These are phyloP conservation scores for Platalea minor DNA, from an alignment of 2,797 vertebrate genomes.

Conservation along the genomic window DNA sequence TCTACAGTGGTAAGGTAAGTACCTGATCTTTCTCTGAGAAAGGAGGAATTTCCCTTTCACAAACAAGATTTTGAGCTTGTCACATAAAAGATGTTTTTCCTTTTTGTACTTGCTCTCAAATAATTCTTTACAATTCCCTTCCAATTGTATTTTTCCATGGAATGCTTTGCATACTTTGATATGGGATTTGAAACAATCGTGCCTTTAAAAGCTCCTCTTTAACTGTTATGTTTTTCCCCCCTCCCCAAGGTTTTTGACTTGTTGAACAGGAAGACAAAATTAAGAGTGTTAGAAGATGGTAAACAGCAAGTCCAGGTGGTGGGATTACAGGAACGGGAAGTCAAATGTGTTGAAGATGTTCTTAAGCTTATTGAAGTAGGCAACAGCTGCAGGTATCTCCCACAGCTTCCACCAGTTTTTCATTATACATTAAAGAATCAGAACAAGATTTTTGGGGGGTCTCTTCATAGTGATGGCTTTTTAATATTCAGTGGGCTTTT, in stretches of 20 bases:
- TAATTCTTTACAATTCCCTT: not conserved
- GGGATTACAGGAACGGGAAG: conserved; percentile 92
- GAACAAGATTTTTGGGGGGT: not conserved
- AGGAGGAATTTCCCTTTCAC: not conserved
- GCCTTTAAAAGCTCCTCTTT: not conserved
- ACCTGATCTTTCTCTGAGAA: not conserved
- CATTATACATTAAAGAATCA: not conserved
- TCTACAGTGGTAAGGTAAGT: conserved; percentile 95
- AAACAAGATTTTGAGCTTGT: not conserved
- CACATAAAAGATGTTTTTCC: not conserved
- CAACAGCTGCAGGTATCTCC: conserved; percentile 94
- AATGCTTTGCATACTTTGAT: not conserved
- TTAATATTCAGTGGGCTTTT: not conserved
- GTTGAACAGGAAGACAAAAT: conserved; percentile 93
- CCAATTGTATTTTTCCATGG: not conserved
- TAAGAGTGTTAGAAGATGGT: conserved; percentile 94
- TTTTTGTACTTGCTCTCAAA: not conserved
- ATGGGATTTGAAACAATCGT: not conserved
- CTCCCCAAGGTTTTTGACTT: conserved; percentile 89
- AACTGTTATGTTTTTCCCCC: not conserved
- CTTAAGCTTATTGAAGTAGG: conserved; percentile 96
- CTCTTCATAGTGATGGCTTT: not conserved
- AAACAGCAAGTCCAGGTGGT: conserved; percentile 98
- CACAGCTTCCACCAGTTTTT: not conserved
- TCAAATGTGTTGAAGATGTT: conserved; percentile 95